phyloP scores from a whole-genome alignment of 2,888 invertebrate species.

The Gymnocheta viridis region DNA sequence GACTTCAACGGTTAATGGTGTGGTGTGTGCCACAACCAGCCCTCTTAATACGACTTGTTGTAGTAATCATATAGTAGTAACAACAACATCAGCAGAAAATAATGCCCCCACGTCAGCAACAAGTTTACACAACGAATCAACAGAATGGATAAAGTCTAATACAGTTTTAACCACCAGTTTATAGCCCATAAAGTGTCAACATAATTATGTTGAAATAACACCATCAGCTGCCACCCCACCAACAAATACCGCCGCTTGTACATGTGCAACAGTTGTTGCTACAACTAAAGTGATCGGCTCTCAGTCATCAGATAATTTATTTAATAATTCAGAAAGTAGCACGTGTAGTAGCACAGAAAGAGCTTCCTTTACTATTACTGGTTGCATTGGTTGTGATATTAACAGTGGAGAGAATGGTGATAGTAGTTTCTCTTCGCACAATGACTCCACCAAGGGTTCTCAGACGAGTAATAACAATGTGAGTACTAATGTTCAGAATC shows the following conservation, averaged over 20 bases:
- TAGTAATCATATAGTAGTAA: slow-evolving; percentile 65
- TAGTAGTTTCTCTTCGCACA: slow-evolving; percentile 41
- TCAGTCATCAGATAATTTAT: slow-evolving; percentile 60
- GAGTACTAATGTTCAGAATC: slow-evolving; percentile 40
- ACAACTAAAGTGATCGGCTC: slow-evolving; percentile 33
- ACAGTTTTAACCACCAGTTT: slow-evolving; percentile 75
- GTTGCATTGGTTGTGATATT: slow-evolving; percentile 42
- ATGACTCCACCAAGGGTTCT: slow-evolving; percentile 62
- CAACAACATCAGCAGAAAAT: slow-evolving; percentile 54
- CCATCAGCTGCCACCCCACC: slow-evolving; percentile 24
- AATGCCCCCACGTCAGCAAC: slow-evolving; percentile 60
- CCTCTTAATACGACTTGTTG: slow-evolving; percentile 58
- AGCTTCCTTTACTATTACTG: slow-evolving; percentile 32
- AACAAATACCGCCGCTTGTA: neutral
- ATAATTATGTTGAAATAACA: slow-evolving; percentile 37
- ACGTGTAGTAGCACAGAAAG: slow-evolving; percentile 36
- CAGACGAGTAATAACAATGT: slow-evolving; percentile 65
- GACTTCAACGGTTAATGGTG: slow-evolving; percentile 46
- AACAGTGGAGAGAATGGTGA: neutral
- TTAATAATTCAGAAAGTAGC: slow-evolving; percentile 29
- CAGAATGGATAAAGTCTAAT: slow-evolving; percentile 56
- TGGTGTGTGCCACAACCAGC: slow-evolving; percentile 68
- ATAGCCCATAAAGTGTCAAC: slow-evolving; percentile 75
- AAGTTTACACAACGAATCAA: slow-evolving; percentile 60
- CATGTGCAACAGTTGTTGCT: neutral